These are phyloP conservation scores for Lucifuga dentata DNA, from an alignment of 2,113 vertebrate species.

Conservation along the genomic window DNA sequence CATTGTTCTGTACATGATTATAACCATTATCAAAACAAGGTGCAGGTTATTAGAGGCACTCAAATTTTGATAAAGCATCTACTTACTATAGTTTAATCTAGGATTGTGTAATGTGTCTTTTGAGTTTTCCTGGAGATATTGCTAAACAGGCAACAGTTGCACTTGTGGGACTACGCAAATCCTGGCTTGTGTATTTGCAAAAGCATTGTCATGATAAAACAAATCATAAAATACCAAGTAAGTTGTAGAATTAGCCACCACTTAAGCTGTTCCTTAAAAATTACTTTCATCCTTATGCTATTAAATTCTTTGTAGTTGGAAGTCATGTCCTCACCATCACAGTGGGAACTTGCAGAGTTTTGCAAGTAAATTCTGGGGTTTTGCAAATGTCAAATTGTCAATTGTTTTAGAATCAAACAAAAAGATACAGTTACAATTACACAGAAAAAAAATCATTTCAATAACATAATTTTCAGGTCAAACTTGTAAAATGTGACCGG, in stretches of 20 bases:
- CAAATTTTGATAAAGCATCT: constrained; percentile 33
- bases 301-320: too few species aligned
- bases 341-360: neutral
- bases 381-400: neutral
- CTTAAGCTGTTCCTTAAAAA: neutral
- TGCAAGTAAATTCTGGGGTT: neutral
- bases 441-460: constrained; percentile 23
- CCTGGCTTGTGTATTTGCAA: constrained; percentile 37
- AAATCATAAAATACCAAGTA: constrained; percentile 3
- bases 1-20: constrained; percentile 38
- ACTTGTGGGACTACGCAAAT: constrained; percentile 35
- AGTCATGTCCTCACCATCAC: neutral
- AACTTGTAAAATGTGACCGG: constrained; percentile 28
- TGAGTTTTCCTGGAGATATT: constrained; percentile 11
- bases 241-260: neutral
- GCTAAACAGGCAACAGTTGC: constrained; percentile 12
- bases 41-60: constrained; percentile 47
- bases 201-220: constrained; percentile 1
- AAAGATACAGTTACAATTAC: constrained; percentile 5
- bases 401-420: neutral
- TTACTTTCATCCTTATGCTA: neutral
- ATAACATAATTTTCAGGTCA: constrained; percentile 34
- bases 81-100: constrained; percentile 20
- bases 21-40: constrained; percentile 28
- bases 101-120: constrained; percentile 1